phyloP scores from a whole-genome alignment of 53 echinoderm and acorn worm genomes.

The Henricia sp. region DNA sequence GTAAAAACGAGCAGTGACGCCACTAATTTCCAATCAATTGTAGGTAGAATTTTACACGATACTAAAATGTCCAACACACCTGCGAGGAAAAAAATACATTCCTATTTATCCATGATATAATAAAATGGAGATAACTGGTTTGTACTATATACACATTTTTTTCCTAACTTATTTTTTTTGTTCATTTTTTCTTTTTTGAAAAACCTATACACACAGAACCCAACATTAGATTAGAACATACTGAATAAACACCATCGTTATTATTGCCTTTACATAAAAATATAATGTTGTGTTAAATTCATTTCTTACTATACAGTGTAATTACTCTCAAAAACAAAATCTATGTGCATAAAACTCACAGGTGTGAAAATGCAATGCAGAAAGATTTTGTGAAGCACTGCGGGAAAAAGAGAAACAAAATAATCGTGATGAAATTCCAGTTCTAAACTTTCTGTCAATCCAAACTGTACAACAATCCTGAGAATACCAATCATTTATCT shows the following conservation, averaged over 20 bases:
- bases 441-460: background rate
- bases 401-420: background rate
- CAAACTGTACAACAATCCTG: background rate
- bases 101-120: slow-evolving; percentile 6
- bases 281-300: slow-evolving; percentile 59
- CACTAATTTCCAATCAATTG: too few species aligned
- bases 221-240: slow-evolving; percentile 22
- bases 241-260: slow-evolving; percentile 30
- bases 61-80: background rate
- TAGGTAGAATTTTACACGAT: background rate
- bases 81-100: background rate
- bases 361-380: slow-evolving; percentile 2
- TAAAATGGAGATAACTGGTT: background rate
- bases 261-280: slow-evolving; percentile 66
- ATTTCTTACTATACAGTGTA: slow-evolving; percentile 37
- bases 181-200: slow-evolving; percentile 29
- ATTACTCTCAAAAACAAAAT: slow-evolving; percentile 18
- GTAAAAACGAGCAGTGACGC: too few species aligned
- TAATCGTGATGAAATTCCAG: background rate
- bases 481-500: background rate
- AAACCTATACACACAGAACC: slow-evolving; percentile 48
- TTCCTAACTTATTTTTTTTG: background rate
- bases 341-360: background rate
- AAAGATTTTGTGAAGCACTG: background rate
- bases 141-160: background rate